These are phyloP conservation scores for Telmatochromis sp. DNA, from an alignment of 2,113 vertebrate species.

Conservation along the genomic window DNA sequence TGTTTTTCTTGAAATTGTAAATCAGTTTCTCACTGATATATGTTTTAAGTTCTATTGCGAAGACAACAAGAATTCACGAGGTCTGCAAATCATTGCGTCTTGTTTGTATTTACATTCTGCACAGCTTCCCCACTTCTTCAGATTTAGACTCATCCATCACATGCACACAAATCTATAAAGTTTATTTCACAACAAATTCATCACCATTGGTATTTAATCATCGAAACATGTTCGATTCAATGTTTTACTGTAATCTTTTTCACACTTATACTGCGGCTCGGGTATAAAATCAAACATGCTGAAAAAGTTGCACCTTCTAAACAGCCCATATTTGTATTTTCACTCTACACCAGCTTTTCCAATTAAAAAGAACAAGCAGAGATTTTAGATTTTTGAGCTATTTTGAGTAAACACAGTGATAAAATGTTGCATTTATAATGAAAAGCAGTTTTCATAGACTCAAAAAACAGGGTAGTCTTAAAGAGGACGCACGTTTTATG, in stretches of 20 bases:
- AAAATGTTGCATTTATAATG: not conserved
- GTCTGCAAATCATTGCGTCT: not conserved
- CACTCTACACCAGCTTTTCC: not conserved
- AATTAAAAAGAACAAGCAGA: not conserved
- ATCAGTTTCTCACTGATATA: not conserved
- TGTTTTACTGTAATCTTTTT: not conserved
- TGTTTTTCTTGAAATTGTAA: not conserved
- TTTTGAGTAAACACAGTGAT: not conserved
- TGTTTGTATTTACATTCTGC: not conserved
- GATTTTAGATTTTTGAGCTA: not conserved
- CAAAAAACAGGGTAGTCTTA: not conserved
- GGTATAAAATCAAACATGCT: accelerated
- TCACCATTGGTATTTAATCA: not conserved
- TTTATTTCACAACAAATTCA: not conserved
- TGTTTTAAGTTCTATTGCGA: not conserved
- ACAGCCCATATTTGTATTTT: not conserved
- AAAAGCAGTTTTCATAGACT: not conserved
- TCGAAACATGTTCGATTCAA: not conserved
- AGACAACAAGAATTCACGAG: not conserved
- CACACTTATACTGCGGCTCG: not conserved
- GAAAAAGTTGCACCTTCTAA: accelerated
- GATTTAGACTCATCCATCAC: not conserved
- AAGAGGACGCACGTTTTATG: not conserved
- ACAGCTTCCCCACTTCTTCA: not conserved
- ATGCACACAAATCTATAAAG: not conserved